Conservation (phyloP, 2,797 vertebrate species). For the Schizopygopsis malacanthus region DNA sequence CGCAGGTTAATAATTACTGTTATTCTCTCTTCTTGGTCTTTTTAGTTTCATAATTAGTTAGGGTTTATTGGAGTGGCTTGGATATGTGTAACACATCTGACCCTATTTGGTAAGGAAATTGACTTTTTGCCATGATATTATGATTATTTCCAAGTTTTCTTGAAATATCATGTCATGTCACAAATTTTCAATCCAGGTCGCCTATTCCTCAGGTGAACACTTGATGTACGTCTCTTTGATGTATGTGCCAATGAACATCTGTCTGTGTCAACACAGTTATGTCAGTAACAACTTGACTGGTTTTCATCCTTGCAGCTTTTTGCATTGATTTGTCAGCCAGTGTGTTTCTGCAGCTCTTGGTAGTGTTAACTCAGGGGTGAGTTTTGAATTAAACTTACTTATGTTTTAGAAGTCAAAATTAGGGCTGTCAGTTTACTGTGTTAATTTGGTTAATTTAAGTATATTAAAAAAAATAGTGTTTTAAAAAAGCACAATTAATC, state of each 20-base stretch:
- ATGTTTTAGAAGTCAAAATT: background rate
- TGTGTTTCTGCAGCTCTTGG: background rate
- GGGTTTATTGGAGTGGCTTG: background rate
- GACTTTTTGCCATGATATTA: background rate
- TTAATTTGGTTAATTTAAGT: background rate
- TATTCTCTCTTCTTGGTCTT: background rate
- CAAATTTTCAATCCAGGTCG: background rate
- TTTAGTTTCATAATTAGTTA: background rate
- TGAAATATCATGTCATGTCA: conserved; percentile 23
- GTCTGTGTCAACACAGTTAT: conserved; percentile 43
- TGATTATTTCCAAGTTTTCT: background rate
- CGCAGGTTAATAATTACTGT: background rate
- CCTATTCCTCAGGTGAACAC: background rate
- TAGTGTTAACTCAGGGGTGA: background rate
- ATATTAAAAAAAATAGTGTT: background rate
- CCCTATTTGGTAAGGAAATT: background rate
- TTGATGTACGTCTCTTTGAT: conserved; percentile 34
- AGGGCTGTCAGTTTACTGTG: background rate
- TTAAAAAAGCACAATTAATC: background rate
- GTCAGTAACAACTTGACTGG: conserved; percentile 29
- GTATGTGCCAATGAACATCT: conserved; percentile 23
- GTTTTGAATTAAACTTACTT: background rate
- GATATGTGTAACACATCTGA: background rate
- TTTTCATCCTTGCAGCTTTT: conserved; percentile 23
- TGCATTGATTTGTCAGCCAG: conserved; percentile 2